Evolutionary conservation across 2,888 invertebrate species (phyloP), one percentile per base, ranked within the genome.

Genomic region (Lasioglossum villosulum): DNA sequence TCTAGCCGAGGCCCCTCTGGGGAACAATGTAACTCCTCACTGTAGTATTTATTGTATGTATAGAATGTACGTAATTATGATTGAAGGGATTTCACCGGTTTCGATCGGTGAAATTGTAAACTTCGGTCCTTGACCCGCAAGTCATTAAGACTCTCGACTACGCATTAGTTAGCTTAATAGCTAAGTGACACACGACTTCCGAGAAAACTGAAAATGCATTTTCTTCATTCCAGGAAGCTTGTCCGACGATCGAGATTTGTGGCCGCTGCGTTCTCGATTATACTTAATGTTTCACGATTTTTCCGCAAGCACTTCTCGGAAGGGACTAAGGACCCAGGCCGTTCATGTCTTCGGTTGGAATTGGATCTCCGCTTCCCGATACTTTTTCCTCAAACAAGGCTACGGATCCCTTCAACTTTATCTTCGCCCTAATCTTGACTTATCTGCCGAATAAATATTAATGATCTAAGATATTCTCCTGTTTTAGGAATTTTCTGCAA

Each of bases 181-280:
- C 34, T 68, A 23, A 23, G 37, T 34, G 82, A 48, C 71, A 68
- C 59, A 48, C 74, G 71, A 66, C 56, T 77, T 80, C n/a, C 66
- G 56, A 73, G 48, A 66, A 48, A 72, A 72, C 45, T 27, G 72
- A 59, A 72, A 48, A 72, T 8, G 30, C 27, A 48, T 48, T 72
- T 71, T 14, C 42, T 0, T 27, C 27, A 16, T 71, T 71, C 71
- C 27, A 16, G 8, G 71, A 71, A 71, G 6, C 5, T 16, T 16
- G n/a, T 42, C 71, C 16, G 42, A 42, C 71, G 42, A 71, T 42
- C 27, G 70, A 70, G 70, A 37, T 70, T 70, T n/a, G 70, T 39
- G 39, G 70, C 0, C n/a, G 70, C 23, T 39, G 39, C 37, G 37
- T 39, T 37, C 70, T 39, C 70, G 39, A 71, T 42, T 42, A 42